Conservation (phyloP, 2,113 vertebrate species). For the Tilapia sparmanii region DNA sequence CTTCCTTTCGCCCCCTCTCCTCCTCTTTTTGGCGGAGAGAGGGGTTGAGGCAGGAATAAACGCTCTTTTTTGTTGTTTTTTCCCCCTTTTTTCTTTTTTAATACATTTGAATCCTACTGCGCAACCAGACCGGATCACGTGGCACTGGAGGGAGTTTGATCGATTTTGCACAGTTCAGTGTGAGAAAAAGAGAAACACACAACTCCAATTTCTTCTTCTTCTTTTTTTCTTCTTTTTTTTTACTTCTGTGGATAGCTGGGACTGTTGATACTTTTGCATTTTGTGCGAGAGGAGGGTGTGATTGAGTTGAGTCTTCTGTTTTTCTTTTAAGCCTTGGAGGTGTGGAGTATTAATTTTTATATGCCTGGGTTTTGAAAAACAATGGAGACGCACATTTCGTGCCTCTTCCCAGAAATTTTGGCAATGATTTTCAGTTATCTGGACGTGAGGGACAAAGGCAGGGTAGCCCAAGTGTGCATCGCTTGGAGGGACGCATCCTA, state of each 20-base stretch:
- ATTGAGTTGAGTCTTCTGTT: neutral
- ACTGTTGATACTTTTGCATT: slow-evolving; percentile 61
- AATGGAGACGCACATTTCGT: slow-evolving; percentile 99
- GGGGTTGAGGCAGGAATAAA: slow-evolving; percentile 56
- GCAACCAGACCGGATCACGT: slow-evolving; percentile 74
- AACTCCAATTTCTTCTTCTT: slow-evolving; percentile 12
- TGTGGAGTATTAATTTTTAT: slow-evolving; percentile 68
- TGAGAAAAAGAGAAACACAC: slow-evolving; percentile 48
- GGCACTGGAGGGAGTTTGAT: slow-evolving; percentile 72
- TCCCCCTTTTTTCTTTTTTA: neutral
- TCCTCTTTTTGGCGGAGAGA: slow-evolving; percentile 61
- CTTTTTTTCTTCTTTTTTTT: neutral
- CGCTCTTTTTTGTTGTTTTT: slow-evolving; percentile 25
- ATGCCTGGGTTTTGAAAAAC: slow-evolving; percentile 95
- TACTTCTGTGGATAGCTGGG: slow-evolving; percentile 46
- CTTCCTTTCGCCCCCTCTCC: slow-evolving; percentile 54
- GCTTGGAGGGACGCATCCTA: slow-evolving; percentile 96
- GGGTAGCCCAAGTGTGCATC: slow-evolving; percentile 92
- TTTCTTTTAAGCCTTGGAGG: slow-evolving; percentile 53
- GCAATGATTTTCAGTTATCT: slow-evolving; percentile 99
- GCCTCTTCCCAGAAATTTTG: slow-evolving; percentile 96
- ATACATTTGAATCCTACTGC: slow-evolving; percentile 70
- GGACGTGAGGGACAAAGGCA: slow-evolving; percentile 97
- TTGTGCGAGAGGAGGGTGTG: slow-evolving; percentile 15
- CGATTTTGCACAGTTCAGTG: slow-evolving; percentile 71